Conservation (phyloP, 2,888 invertebrate species). For the Latrodectus hesperus region DNA sequence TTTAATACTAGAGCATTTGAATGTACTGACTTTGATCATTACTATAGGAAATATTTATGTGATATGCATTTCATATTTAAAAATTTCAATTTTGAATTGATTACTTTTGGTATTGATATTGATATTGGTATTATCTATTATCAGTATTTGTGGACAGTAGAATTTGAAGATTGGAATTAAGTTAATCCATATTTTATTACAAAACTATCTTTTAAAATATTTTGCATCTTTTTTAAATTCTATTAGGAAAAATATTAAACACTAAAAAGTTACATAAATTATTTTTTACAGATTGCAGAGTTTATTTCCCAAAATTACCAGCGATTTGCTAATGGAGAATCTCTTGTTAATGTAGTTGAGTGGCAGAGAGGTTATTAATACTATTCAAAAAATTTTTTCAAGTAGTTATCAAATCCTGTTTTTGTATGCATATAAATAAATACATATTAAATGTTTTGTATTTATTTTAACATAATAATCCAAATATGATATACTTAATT, state of each 20-base stretch:
- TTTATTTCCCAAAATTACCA: conserved; percentile 77
- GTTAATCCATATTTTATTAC: background rate
- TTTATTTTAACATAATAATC: too few species aligned
- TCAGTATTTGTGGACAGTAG: background rate
- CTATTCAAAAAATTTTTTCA: too few species aligned
- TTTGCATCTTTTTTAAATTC: background rate
- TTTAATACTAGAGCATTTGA: too few species aligned
- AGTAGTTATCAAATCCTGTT: too few species aligned
- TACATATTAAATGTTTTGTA: too few species aligned
- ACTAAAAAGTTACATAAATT: background rate
- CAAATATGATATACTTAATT: too few species aligned
- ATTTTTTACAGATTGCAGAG: conserved; percentile 73
- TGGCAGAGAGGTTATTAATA: conserved; percentile 76
- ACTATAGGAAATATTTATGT: too few species aligned
- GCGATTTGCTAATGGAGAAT: conserved; percentile 74
- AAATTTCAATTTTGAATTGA: too few species aligned
- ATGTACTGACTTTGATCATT: too few species aligned
- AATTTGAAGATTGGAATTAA: background rate
- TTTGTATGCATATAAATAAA: too few species aligned
- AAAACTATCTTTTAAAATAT: background rate
- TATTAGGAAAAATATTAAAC: background rate
- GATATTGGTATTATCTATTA: background rate
- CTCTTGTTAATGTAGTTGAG: conserved; percentile 75
- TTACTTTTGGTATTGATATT: background rate
- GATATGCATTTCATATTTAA: background rate